Evolutionary conservation across 2,113 vertebrate species (phyloP).

Genomic region (Psilopsiagon aymara): DNA sequence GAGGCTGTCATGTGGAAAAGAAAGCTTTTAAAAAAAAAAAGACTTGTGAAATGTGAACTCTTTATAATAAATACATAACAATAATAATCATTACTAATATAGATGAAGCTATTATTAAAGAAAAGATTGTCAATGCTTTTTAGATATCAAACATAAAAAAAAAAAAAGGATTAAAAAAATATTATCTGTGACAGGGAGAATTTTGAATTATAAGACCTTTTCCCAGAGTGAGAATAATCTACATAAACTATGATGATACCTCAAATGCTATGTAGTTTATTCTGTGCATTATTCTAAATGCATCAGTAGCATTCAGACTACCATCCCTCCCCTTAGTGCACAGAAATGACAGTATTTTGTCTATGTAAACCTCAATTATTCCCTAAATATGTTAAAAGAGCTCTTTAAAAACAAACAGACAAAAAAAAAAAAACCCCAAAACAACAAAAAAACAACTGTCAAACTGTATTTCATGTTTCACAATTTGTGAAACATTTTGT

Average conservation of each 20-base stretch:
- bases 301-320: not conserved
- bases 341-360: not conserved
- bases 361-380: not conserved
- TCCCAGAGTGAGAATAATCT: conserved; percentile 24
- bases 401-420: not conserved
- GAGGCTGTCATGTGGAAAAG: not conserved
- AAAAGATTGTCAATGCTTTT: not conserved
- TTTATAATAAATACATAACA: not conserved
- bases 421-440: too few species aligned
- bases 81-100: not conserved
- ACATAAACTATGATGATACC: not conserved
- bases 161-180: not conserved
- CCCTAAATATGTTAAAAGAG: not conserved
- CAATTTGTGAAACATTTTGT: not conserved
- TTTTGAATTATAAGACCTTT: conserved; percentile 8
- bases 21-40: not conserved
- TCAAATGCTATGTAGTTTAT: not conserved
- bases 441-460: too few species aligned
- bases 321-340: not conserved
- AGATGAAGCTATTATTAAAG: not conserved
- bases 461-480: not conserved
- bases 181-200: not conserved
- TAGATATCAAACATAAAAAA: not conserved
- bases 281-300: not conserved
- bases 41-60: not conserved